A percentile compares a stretch with the other conserved stretches of the same genome.
Conservation (phyloP, 1,140 invertebrate species). For the Tetramorium simillimum region DNA sequence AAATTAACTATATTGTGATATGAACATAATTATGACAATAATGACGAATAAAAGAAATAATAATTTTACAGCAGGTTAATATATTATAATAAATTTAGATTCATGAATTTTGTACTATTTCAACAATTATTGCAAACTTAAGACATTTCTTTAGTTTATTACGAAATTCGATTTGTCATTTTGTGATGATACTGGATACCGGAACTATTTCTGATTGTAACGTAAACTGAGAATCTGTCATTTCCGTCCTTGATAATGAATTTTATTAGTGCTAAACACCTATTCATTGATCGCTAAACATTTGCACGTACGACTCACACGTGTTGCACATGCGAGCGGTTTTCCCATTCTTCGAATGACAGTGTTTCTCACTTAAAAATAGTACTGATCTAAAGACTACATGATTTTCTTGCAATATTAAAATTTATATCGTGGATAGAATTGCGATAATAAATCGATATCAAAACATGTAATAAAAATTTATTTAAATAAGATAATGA, state of each 20-base stretch:
- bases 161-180: not conserved
- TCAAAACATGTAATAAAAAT: too few species aligned
- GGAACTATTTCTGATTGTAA: not conserved
- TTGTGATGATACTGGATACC: not conserved
- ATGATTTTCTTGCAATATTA: not conserved
- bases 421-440: not conserved
- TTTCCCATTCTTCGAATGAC: slow-evolving; percentile 18
- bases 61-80: not conserved
- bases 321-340: not conserved
- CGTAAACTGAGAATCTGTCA: not conserved
- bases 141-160: not conserved
- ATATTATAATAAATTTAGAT: not conserved
- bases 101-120: not conserved
- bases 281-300: slow-evolving; percentile 45
- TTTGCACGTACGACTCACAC: slow-evolving; percentile 9
- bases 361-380: slow-evolving; percentile 25
- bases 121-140: not conserved
- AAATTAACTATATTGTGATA: not conserved
- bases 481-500: too few species aligned
- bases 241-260: slow-evolving; percentile 25
- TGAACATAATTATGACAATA: not conserved
- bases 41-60: not conserved
- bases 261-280: slow-evolving; percentile 60
- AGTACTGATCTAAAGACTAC: not conserved
- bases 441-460: too few species aligned